phyloP scores from a whole-genome alignment of 2,888 invertebrate genomes.

The Drosophila ochracea region DNA sequence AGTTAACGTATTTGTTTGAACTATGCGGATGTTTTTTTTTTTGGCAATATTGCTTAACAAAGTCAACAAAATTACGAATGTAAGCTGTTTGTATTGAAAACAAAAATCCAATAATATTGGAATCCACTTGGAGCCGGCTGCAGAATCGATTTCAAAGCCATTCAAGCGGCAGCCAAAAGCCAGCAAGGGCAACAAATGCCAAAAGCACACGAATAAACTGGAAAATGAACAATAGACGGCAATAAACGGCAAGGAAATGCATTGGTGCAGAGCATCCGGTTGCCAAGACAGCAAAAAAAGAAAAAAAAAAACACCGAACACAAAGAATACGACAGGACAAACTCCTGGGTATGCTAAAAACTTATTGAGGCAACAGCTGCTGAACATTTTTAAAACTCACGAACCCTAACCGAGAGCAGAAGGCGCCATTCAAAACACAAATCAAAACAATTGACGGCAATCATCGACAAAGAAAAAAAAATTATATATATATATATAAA shows the following conservation, averaged over 20 bases:
- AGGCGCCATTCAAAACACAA: slow-evolving; percentile 36
- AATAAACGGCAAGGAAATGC: slow-evolving; percentile 64
- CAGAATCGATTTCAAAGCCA: slow-evolving; percentile 58
- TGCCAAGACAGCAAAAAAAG: slow-evolving; percentile 56
- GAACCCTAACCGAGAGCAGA: slow-evolving; percentile 30
- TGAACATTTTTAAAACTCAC: slow-evolving; percentile 44
- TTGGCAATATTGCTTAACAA: neutral
- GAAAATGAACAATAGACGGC: slow-evolving; percentile 52
- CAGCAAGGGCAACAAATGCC: slow-evolving; percentile 56
- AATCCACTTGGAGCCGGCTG: slow-evolving; percentile 37
- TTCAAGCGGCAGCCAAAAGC: slow-evolving; percentile 56
- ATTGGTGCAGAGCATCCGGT: slow-evolving; percentile 69
- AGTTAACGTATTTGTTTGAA: neutral
- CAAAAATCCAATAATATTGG: slow-evolving; percentile 64
- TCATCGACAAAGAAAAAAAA: slow-evolving; percentile 53
- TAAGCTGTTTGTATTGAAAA: slow-evolving; percentile 40
- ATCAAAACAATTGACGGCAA: slow-evolving; percentile 83
- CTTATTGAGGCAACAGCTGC: slow-evolving; percentile 73
- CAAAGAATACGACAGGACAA: slow-evolving; percentile 33
- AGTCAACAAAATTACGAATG: slow-evolving; percentile 9
- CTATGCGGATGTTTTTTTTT: neutral
- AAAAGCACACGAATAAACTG: slow-evolving; percentile 48
- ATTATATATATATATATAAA: neutral
- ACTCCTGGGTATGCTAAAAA: slow-evolving; percentile 68
- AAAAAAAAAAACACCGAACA: slow-evolving; percentile 21